Base-by-base conservation (phyloP, 2,797 vertebrate species). In the Hozukius guyotensis region DNA sequence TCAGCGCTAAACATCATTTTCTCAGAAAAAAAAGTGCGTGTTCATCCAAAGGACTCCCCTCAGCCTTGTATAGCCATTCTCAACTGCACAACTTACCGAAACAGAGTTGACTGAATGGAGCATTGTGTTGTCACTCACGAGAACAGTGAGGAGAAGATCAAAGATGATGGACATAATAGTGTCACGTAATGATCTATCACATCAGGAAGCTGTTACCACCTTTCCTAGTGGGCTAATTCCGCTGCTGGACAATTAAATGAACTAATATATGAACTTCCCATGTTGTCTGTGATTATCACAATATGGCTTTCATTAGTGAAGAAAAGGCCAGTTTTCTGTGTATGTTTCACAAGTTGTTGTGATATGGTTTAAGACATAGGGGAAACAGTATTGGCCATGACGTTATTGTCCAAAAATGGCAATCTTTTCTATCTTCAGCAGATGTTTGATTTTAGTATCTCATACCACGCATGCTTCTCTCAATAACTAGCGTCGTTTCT, bases 1-100 rank as follows among this genome's bases (percentile, higher is more conserved):
- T 94, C 93, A 85, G 88, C 13, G 6, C 81, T 81, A 87, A 89
- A 93, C 91, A 92, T 91, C 59, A 82, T 92, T 94, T 92, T 91
- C 88, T 87, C 84, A 81, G 83, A 84, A 80, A 83, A 80, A 83
- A 85, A 87, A 20, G 67, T 80, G 89, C 77, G 38, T 83, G 85
- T 88, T 92, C 77, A 63, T 83, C 85, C 76, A 80, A 81, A 83
- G 74, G 70, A 81, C 79, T 77, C 83, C 81, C 77, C 75, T 85
- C 81, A 59, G 68, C 53, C 75, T 57, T 68, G 67, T 74, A 53
- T 77, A 18, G 14, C 77, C 69, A 8, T 57, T 82, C 83, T 81
- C 80, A 89, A 85, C 76, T 75, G 83, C 80, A 34, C 75, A 82
- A 73, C 84, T 90, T 91, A 88, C 83, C 14, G 13, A 81, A 82